Evolutionary conservation across 2,888 invertebrate species (phyloP).

Genomic region (Tenthredo amoena): DNA sequence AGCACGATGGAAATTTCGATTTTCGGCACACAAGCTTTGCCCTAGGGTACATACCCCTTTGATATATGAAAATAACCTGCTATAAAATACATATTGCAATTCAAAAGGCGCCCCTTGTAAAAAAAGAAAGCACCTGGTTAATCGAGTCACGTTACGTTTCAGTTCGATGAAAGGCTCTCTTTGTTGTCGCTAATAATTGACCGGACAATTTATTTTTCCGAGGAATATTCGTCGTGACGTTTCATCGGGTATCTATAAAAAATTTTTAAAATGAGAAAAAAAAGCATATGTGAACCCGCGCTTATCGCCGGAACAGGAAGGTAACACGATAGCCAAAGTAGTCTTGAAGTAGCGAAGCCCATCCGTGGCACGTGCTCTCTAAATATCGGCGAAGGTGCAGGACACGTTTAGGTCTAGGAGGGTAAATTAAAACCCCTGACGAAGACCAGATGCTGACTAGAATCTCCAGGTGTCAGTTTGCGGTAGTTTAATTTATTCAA

Average conservation of each 20-base stretch:
- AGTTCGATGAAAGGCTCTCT: neutral
- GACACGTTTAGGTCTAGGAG: neutral
- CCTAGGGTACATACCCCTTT: neutral
- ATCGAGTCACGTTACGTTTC: neutral
- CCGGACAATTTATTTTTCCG: neutral
- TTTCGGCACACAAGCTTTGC: neutral
- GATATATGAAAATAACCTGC: neutral
- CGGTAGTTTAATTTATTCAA: neutral
- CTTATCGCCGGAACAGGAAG: constrained; percentile 42
- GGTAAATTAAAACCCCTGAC: constrained; percentile 36
- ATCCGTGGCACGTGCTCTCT: constrained; percentile 27
- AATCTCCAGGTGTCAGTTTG: constrained; percentile 18
- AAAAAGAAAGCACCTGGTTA: neutral
- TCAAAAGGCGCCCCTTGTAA: neutral
- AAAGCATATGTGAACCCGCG: neutral
- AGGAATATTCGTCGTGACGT: neutral
- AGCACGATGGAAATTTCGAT: neutral
- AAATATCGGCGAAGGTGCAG: neutral
- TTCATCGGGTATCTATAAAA: neutral
- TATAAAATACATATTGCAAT: neutral
- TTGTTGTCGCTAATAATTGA: neutral
- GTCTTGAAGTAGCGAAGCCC: constrained; percentile 3
- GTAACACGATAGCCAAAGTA: constrained; percentile 35
- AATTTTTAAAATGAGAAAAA: too few species aligned
- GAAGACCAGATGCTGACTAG: constrained; percentile 42